These are phyloP conservation scores for Micrastur ruficollis DNA, from an alignment of 2,797 vertebrate genomes.

Conservation along the genomic window DNA sequence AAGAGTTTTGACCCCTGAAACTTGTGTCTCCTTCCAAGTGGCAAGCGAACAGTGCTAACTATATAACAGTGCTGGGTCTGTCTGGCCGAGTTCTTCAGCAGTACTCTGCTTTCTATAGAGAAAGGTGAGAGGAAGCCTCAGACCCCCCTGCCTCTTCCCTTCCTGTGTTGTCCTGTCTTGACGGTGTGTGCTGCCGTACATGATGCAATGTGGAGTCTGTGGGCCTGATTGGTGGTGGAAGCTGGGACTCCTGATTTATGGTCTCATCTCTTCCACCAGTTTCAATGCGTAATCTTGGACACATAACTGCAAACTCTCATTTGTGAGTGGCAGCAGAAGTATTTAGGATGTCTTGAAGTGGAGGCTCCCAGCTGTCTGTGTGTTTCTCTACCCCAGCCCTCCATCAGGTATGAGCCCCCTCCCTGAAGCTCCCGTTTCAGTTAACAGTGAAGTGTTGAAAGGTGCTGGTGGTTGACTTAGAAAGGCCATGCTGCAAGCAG, in stretches of 20 bases:
- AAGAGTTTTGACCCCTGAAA: conserved; percentile 42
- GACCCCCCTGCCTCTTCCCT: background rate
- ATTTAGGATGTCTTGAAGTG: background rate
- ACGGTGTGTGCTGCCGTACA: rapidly evolving
- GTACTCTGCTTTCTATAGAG: background rate
- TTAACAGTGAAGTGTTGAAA: background rate
- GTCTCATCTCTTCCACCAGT: background rate
- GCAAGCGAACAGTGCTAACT: background rate
- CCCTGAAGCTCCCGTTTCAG: background rate
- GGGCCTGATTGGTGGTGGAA: background rate
- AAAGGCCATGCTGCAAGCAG: background rate
- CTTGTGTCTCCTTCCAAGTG: conserved; percentile 31
- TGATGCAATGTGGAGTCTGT: background rate
- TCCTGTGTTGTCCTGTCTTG: background rate
- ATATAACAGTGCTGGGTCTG: background rate
- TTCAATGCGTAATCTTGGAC: background rate
- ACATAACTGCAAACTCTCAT: background rate
- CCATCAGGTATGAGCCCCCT: rapidly evolving
- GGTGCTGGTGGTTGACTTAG: background rate
- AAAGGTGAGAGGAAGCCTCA: background rate
- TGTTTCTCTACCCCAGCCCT: background rate
- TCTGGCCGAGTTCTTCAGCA: background rate
- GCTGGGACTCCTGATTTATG: background rate
- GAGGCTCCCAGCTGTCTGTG: background rate
- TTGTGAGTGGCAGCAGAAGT: background rate